phyloP scores from a whole-genome alignment of 2,888 invertebrate genomes.

The Timema cristinae region DNA sequence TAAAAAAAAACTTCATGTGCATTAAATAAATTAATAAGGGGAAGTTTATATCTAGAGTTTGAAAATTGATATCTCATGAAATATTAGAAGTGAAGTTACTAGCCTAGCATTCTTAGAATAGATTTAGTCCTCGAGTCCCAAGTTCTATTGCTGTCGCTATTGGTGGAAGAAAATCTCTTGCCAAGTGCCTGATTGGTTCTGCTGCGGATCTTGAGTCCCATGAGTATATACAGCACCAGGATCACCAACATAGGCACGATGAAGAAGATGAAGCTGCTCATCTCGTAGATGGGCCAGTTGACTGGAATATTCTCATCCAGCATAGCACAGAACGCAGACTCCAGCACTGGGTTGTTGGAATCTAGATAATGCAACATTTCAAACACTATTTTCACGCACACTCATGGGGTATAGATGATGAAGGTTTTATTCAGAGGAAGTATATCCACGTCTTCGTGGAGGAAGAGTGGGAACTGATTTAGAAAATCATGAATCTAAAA shows the following conservation, averaged over 20 bases:
- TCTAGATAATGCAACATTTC: constrained; percentile 38
- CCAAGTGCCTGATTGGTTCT: constrained; percentile 49
- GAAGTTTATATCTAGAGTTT: neutral
- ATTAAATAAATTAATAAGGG: no score
- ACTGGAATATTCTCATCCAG: constrained; percentile 49
- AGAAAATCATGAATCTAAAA: no score
- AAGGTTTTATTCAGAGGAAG: no score
- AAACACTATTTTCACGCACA: no score
- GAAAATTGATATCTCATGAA: neutral
- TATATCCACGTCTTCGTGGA: no score
- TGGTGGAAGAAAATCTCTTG: constrained; percentile 44
- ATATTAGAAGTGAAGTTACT: constrained; percentile 37
- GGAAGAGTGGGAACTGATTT: no score
- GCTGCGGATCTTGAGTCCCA: constrained; percentile 65
- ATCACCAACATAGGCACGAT: constrained; percentile 69
- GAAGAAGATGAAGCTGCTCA: constrained; percentile 80
- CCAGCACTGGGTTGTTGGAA: constrained; percentile 51
- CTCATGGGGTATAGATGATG: no score
- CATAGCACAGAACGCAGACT: constrained; percentile 79
- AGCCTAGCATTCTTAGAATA: constrained; percentile 77
- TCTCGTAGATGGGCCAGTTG: constrained; percentile 68
- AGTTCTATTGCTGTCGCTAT: constrained; percentile 10
- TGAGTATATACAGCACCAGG: constrained; percentile 71
- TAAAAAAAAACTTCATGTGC: no score
- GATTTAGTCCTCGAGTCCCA: constrained; percentile 47